Evolutionary conservation across 2,113 vertebrate genomes (phyloP).

Genomic region (Hystrix cristata): DNA sequence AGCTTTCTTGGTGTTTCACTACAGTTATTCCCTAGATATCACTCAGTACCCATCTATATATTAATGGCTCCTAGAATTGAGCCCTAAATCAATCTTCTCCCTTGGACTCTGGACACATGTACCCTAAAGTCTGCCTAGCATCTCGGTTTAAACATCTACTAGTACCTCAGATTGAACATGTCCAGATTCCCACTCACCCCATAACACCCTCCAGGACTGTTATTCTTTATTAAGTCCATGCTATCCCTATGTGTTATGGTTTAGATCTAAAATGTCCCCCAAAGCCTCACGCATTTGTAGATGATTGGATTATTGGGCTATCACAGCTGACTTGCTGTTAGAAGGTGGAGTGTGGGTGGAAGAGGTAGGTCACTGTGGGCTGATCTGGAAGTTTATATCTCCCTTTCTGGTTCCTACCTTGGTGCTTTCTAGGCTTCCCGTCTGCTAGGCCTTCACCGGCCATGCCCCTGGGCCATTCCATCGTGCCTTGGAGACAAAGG

Average conservation of each 20-base stretch:
- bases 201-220: neutral
- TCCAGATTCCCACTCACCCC: neutral
- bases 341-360: neutral
- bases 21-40: neutral
- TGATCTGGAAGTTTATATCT: neutral
- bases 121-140: neutral
- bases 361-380: neutral
- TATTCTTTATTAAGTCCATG: neutral
- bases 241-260: neutral
- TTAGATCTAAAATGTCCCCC: neutral
- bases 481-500: neutral
- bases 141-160: neutral
- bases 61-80: neutral
- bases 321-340: neutral
- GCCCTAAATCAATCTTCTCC: neutral
- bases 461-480: neutral
- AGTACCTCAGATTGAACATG: neutral
- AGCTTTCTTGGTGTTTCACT: neutral
- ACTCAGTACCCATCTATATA: neutral
- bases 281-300: neutral
- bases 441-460: neutral
- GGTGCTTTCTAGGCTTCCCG: neutral
- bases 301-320: neutral
- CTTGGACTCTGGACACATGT: neutral
- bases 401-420: neutral